phyloP scores from a whole-genome alignment of 2,797 vertebrate genomes.

The Threskiornis aethiopicus region DNA sequence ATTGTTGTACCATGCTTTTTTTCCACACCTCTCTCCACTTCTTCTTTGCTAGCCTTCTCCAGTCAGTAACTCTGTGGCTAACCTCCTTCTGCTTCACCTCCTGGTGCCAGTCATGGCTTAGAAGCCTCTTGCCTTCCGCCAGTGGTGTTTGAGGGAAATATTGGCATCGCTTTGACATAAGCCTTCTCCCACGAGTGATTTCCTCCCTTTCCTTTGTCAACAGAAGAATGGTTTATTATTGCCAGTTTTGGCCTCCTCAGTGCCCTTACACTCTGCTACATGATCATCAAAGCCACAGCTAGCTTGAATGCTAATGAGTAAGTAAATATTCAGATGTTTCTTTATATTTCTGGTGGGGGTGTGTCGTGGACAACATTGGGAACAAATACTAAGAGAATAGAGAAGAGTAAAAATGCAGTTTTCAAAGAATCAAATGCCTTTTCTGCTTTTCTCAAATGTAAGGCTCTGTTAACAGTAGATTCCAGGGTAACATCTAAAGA shows the following conservation, averaged over 20 bases:
- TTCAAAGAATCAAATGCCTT: not conserved
- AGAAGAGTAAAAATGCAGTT: not conserved
- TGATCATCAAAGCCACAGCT: constrained; percentile 92
- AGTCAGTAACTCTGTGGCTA: constrained; percentile 78
- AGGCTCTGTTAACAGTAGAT: not conserved
- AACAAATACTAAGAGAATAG: not conserved
- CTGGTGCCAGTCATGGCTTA: constrained; percentile 74
- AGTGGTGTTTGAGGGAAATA: constrained; percentile 78
- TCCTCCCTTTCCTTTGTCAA: constrained; percentile 91
- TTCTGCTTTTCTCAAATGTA: not conserved
- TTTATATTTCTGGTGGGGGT: constrained; percentile 24
- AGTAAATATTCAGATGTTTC: constrained; percentile 75
- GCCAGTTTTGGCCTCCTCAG: constrained; percentile 91
- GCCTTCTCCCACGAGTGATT: constrained; percentile 84
- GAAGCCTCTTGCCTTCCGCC: constrained; percentile 73
- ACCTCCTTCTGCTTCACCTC: constrained; percentile 79
- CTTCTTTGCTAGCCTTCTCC: constrained; percentile 76
- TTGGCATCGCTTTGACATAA: constrained; percentile 78
- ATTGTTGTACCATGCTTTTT: constrained; percentile 63
- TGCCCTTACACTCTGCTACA: constrained; percentile 91
- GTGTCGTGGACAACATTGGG: constrained; percentile 7
- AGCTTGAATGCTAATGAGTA: constrained; percentile 84
- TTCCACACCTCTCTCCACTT: constrained; percentile 70
- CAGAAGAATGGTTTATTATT: constrained; percentile 96
- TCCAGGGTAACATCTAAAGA: not conserved